Base-by-base conservation (phyloP, 2,888 invertebrate genomes). In the Scaptomyza cyrtandrae region DNA sequence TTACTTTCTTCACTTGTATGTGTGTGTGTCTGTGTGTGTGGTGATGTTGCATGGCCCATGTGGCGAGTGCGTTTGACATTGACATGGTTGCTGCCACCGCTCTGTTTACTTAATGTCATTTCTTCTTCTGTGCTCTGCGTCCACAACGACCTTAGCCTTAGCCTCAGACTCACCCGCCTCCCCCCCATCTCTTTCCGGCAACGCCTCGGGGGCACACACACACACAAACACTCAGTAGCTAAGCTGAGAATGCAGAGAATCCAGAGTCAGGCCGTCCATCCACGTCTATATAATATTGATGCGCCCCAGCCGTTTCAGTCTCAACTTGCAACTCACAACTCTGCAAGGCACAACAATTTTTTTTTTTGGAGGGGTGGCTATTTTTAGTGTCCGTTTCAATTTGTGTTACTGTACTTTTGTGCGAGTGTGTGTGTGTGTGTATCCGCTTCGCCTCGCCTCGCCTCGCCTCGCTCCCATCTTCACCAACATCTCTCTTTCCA, bases 311-410 rank as follows among this genome's bases (percentile, higher is more conserved):
- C 83, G 86, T 33, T 33, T 10, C 10, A 5, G 24, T 24, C 24
- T 24, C 24, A 24, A 24, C 24, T 24, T 5, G 24, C 24, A 24
- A 24, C 24, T 24, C 24, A 24, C 24, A 24, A 5, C 24, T 24
- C 24, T n/a, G n/a, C n/a, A 5, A 5, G 24, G 24, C 24, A 24
- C 24, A 24, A 24, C 24, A 24, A 24, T 19, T 31, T 31, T 31
- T n/a, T 9, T 33, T 33, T 19, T 14, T 31, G 46, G 80, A 80
- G 88, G 90, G 90, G 90, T 89, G 85, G 83, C 90, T 90, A 90
- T 90, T 90, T 90, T 88, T 90, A 90, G 90, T 90, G 89, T 81
- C 90, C 87, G 84, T 78, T 88, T 71, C 64, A 57, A 81, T 84
- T 84, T 83, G 78, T 86, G 70, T 80, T 80, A 86, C 88, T 83